These are phyloP conservation scores for Oreotrochilus melanogaster DNA, from an alignment of 2,113 vertebrate species.

Conservation along the genomic window DNA sequence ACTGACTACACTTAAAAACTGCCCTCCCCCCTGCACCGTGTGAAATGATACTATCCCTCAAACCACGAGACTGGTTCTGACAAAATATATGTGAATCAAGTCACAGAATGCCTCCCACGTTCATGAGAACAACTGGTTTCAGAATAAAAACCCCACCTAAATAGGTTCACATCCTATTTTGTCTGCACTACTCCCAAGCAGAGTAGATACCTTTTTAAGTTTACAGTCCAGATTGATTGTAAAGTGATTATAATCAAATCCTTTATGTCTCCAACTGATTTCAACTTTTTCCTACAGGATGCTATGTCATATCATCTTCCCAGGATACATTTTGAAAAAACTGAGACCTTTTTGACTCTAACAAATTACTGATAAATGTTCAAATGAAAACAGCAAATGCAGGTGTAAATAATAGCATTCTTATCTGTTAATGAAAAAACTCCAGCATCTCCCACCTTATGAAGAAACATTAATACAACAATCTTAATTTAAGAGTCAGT, in stretches of 20 bases:
- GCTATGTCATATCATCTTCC: neutral
- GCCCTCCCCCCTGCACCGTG: neutral
- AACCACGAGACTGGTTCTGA: slow-evolving; percentile 16
- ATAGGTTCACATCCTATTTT: neutral
- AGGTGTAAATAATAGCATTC: neutral
- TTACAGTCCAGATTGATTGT: neutral
- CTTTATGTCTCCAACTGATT: neutral
- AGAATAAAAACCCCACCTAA: neutral
- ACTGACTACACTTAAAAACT: slow-evolving; percentile 38
- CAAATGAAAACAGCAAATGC: neutral
- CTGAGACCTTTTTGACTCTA: neutral
- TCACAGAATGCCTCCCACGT: neutral
- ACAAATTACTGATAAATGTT: neutral
- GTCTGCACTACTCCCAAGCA: neutral
- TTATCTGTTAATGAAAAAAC: neutral
- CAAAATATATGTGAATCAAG: neutral
- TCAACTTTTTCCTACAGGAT: neutral
- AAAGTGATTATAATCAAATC: neutral
- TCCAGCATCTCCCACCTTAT: neutral
- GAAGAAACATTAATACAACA: neutral
- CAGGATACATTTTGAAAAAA: neutral
- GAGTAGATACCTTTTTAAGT: neutral
- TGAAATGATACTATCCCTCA: slow-evolving; percentile 46
- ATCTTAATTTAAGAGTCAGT: neutral
- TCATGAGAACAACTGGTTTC: neutral